phyloP scores from a whole-genome alignment of 2,113 vertebrate species.

The Spheniscus mendiculus region DNA sequence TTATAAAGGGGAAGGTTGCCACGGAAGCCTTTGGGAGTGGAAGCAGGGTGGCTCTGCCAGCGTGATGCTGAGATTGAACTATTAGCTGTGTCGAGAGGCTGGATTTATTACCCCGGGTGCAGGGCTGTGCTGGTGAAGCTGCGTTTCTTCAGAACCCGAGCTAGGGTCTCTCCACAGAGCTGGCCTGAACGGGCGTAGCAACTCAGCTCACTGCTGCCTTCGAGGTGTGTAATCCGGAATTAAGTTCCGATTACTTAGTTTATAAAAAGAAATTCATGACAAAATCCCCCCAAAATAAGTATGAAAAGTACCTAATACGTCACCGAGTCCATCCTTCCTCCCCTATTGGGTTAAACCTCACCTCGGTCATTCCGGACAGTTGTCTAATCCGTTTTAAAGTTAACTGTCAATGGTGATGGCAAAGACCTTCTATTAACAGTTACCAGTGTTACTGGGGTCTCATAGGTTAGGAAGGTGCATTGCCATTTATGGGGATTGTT shows the following conservation, averaged over 20 bases:
- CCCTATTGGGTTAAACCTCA: neutral
- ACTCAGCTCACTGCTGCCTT: neutral
- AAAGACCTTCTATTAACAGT: neutral
- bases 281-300: neutral
- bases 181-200: neutral
- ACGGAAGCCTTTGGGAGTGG: neutral
- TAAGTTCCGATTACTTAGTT: neutral
- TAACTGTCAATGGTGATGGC: neutral
- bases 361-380: fast-evolving
- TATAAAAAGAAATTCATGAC: neutral
- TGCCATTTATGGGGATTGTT: neutral
- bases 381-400: neutral
- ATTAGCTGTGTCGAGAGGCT: neutral
- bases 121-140: neutral
- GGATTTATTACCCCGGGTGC: neutral
- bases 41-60: neutral
- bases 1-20: neutral
- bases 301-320: neutral
- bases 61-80: fast-evolving
- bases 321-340: neutral
- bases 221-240: neutral
- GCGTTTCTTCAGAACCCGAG: neutral
- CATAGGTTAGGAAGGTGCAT: neutral
- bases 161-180: neutral
- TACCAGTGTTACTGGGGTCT: neutral